A percentile compares a stretch with the other conserved stretches of the same genome.
These are phyloP conservation scores for Psammodynastes pulverulentus DNA, from an alignment of 2,113 vertebrate genomes.

Conservation along the genomic window DNA sequence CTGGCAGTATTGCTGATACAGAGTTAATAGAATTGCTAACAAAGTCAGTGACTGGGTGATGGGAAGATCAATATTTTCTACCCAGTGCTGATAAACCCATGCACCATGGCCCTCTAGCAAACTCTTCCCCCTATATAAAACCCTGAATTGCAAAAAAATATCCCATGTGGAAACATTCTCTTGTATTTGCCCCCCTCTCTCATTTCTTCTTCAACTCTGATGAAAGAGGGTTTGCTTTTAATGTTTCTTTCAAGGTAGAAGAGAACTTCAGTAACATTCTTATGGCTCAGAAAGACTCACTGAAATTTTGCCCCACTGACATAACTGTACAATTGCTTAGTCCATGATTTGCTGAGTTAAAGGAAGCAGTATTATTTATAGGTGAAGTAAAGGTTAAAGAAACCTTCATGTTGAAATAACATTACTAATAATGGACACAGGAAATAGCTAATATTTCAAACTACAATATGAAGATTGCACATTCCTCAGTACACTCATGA, in stretches of 20 bases:
- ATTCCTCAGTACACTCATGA: not conserved
- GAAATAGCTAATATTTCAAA: not conserved
- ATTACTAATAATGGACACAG: not conserved
- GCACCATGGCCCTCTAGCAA: not conserved
- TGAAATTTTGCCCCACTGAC: not conserved
- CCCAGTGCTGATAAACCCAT: not conserved
- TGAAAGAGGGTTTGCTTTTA: not conserved
- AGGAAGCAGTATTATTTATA: not conserved
- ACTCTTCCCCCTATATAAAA: not conserved
- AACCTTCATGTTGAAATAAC: not conserved
- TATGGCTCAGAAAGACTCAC: not conserved
- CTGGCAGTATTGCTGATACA: not conserved
- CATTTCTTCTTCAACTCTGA: not conserved
- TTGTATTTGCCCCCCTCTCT: not conserved
- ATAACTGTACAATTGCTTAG: not conserved
- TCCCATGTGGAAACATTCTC: not conserved
- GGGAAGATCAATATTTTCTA: not conserved
- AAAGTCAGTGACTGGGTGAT: not conserved
- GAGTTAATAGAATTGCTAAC: not conserved
- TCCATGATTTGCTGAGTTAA: not conserved
- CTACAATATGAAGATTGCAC: not conserved
- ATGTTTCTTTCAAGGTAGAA: not conserved
- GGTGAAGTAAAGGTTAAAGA: not conserved
- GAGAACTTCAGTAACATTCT: not conserved
- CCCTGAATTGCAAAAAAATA: not conserved